A percentile compares a stretch with the other conserved stretches of the same genome.
Evolutionary conservation across 2,797 vertebrate genomes (phyloP).

Genomic region (Allochrocebus solatus): DNA sequence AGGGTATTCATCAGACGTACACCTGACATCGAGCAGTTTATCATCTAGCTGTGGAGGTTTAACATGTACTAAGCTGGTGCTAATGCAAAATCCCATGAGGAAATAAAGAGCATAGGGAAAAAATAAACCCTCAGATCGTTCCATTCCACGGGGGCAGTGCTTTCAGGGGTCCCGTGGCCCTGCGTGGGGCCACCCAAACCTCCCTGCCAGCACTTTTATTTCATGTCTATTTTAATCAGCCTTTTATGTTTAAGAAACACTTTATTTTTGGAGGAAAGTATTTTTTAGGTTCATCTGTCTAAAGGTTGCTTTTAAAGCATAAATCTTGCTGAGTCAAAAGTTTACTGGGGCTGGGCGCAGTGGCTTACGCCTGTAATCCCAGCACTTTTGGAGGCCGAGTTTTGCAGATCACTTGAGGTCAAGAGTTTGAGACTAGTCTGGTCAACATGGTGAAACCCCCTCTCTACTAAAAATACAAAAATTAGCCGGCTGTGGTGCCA

Average conservation of each 20-base stretch:
- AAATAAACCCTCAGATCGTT: conserved; percentile 11
- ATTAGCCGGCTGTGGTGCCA: accelerated
- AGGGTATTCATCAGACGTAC: accelerated
- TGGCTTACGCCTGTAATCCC: background rate
- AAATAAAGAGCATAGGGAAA: background rate
- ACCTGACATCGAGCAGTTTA: accelerated
- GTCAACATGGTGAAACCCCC: background rate
- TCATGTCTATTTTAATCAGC: conserved; percentile 51
- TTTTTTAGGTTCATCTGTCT: background rate
- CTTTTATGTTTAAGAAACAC: conserved; percentile 46
- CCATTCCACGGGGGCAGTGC: conserved; percentile 53
- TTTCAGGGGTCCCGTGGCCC: conserved; percentile 1
- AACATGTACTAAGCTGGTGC: too few relatives aligned
- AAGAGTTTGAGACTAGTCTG: background rate
- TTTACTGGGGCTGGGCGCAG: accelerated
- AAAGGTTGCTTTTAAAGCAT: background rate
- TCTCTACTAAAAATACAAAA: background rate
- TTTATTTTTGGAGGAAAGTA: background rate
- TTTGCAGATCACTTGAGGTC: background rate
- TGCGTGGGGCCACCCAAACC: conserved; percentile 47
- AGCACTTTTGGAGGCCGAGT: background rate
- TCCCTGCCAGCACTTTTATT: conserved; percentile 61
- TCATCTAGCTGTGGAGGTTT: too few relatives aligned
- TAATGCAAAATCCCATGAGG: too few relatives aligned
- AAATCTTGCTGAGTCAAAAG: background rate